Evolutionary conservation across 2,888 invertebrate species (phyloP).

Genomic region (Epinotia bilunana): DNA sequence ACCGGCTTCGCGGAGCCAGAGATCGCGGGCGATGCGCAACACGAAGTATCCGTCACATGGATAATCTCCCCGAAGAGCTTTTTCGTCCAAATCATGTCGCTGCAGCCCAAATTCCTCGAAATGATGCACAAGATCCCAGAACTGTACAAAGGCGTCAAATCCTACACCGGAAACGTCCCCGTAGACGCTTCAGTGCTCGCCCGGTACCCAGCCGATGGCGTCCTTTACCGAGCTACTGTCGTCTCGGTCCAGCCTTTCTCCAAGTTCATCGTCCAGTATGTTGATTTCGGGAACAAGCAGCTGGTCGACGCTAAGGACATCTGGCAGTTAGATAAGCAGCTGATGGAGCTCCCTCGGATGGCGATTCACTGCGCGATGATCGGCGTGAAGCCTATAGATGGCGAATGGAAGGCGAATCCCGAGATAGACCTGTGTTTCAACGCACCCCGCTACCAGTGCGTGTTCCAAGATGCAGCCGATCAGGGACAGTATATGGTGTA

Average conservation of each 20-base stretch:
- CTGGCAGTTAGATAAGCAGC: slow-evolving; percentile 87
- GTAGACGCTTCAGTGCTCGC: slow-evolving; percentile 88
- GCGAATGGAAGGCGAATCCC: slow-evolving; percentile 84
- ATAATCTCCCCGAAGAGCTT: slow-evolving; percentile 90
- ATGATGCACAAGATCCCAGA: slow-evolving; percentile 90
- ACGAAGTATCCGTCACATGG: slow-evolving; percentile 88
- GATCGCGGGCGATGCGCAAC: slow-evolving; percentile 80
- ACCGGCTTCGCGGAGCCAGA: slow-evolving; percentile 76
- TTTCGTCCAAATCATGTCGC: slow-evolving; percentile 84
- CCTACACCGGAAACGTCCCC: slow-evolving; percentile 71
- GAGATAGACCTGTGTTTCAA: slow-evolving; percentile 86
- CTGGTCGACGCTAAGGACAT: slow-evolving; percentile 86
- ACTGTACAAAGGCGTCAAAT: slow-evolving; percentile 84
- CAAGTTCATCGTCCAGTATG: slow-evolving; percentile 87
- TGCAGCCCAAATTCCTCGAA: slow-evolving; percentile 83
- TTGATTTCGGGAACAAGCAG: slow-evolving; percentile 91
- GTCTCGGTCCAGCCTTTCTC: slow-evolving; percentile 83
- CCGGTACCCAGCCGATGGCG: slow-evolving; percentile 88
- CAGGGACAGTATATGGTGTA: slow-evolving; percentile 81
- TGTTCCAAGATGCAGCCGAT: slow-evolving; percentile 74
- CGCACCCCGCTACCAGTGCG: slow-evolving; percentile 84
- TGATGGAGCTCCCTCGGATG: slow-evolving; percentile 87
- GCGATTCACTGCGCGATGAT: slow-evolving; percentile 88
- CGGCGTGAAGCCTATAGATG: slow-evolving; percentile 84
- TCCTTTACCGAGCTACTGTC: slow-evolving; percentile 88